A percentile compares a stretch with the other conserved stretches of the same genome.
These are phyloP conservation scores for Azemiops feae DNA, from an alignment of 2,113 vertebrate species.

Conservation along the genomic window DNA sequence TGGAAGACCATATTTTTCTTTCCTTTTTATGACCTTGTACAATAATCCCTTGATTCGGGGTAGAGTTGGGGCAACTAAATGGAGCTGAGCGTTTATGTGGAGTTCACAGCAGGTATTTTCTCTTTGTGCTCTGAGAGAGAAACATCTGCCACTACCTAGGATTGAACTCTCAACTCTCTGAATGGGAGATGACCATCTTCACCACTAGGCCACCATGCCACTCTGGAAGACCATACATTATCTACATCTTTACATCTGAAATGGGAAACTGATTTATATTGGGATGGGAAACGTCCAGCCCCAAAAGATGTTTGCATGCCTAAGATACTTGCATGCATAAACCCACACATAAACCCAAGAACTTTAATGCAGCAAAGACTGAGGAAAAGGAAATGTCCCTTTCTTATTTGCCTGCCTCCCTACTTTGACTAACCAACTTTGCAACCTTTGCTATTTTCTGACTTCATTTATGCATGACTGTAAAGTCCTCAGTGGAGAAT, in stretches of 20 bases:
- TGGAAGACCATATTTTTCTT: not conserved
- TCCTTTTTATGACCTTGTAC: not conserved
- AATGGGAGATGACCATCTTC: not conserved
- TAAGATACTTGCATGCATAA: not conserved
- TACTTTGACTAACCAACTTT: not conserved
- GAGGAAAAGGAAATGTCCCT: not conserved
- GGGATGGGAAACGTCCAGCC: not conserved
- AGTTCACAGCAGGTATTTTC: not conserved
- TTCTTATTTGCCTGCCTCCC: not conserved
- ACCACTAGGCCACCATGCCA: not conserved
- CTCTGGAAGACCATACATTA: not conserved
- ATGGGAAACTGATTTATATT: not conserved
- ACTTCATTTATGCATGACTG: not conserved
- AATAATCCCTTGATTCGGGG: too few relatives aligned
- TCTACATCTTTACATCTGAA: not conserved
- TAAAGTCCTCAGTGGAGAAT: not conserved
- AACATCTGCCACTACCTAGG: not conserved
- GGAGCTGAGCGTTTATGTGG: too few relatives aligned
- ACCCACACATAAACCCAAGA: not conserved
- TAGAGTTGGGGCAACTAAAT: too few relatives aligned
- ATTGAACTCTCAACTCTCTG: not conserved
- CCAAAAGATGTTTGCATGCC: not conserved
- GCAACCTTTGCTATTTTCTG: not conserved
- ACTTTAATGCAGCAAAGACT: not conserved
- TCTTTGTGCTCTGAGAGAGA: not conserved